A percentile compares a stretch with the other conserved stretches of the same genome.
phyloP scores from a whole-genome alignment of 37 sponge, comb jelly and placozoan species.

The Cladorhizidae sp. region DNA sequence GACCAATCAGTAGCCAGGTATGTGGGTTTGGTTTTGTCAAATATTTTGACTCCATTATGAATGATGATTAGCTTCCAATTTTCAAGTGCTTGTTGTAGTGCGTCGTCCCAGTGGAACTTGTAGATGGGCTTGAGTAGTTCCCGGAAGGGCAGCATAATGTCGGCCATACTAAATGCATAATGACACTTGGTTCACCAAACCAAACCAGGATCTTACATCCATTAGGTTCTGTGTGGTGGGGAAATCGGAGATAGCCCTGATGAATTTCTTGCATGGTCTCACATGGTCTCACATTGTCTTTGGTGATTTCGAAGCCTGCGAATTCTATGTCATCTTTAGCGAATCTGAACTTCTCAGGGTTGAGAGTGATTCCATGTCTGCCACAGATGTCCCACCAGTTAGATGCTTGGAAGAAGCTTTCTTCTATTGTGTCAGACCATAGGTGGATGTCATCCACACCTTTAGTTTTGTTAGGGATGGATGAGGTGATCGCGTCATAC shows the following conservation, averaged over 20 bases:
- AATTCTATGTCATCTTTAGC: too few species aligned
- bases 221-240: slow-evolving; percentile 42
- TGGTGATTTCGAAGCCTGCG: too few species aligned
- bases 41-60: slow-evolving; percentile 27
- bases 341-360: too few species aligned
- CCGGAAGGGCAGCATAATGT: slow-evolving; percentile 42
- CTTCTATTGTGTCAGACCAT: too few species aligned
- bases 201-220: too few species aligned
- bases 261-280: slow-evolving; percentile 45
- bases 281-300: slow-evolving; percentile 14
- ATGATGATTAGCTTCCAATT: slow-evolving; percentile 40
- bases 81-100: slow-evolving; percentile 42
- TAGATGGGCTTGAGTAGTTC: slow-evolving; percentile 44
- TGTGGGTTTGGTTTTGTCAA: slow-evolving; percentile 52
- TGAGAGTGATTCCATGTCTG: too few species aligned
- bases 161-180: slow-evolving; percentile 53
- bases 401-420: too few species aligned
- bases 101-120: too few species aligned
- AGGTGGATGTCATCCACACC: too few species aligned
- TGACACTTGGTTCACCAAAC: slow-evolving; percentile 29
- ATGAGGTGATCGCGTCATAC: slow-evolving; percentile 24
- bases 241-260: slow-evolving; percentile 45
- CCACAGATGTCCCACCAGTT: too few species aligned
- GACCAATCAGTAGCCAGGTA: slow-evolving; percentile 53
- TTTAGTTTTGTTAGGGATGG: slow-evolving; percentile 38